Evolutionary conservation across 1,140 invertebrate genomes (phyloP).

Genomic region (Drosophila punjabiensis): DNA sequence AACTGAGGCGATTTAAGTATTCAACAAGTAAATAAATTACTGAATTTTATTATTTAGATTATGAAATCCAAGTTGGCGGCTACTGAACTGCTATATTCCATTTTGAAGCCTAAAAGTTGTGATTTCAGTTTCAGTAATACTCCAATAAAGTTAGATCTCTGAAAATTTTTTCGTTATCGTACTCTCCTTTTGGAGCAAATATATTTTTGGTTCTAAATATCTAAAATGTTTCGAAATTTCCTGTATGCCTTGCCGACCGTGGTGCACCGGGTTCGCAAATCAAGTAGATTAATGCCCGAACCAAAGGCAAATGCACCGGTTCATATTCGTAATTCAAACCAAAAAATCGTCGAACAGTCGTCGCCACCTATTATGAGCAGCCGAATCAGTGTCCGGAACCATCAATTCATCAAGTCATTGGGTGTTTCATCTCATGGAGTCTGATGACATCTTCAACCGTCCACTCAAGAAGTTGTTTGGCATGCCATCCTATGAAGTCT

Average conservation of each 20-base stretch:
- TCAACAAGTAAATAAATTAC: too few species aligned
- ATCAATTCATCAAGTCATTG: background rate
- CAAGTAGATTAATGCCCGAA: background rate
- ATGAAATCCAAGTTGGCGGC: background rate
- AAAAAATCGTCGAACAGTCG: background rate
- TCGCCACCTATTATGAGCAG: background rate
- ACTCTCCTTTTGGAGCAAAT: background rate
- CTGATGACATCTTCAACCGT: too few species aligned
- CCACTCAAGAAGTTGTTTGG: background rate
- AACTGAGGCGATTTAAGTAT: too few species aligned
- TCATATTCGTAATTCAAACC: too few species aligned
- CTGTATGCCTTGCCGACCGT: background rate
- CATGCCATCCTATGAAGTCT: background rate
- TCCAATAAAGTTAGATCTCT: accelerated
- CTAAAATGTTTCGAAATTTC: slow-evolving; percentile 11
- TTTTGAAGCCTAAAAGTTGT: background rate
- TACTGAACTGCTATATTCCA: too few species aligned
- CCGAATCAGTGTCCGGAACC: background rate
- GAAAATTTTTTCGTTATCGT: background rate
- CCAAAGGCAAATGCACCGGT: too few species aligned
- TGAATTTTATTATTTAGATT: background rate
- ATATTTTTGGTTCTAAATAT: background rate
- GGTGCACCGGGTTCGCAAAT: background rate
- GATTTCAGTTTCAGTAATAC: background rate
- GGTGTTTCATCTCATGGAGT: background rate